Evolutionary conservation across 2,113 vertebrate species (phyloP).

Genomic region (Psittacula cyanocephala): DNA sequence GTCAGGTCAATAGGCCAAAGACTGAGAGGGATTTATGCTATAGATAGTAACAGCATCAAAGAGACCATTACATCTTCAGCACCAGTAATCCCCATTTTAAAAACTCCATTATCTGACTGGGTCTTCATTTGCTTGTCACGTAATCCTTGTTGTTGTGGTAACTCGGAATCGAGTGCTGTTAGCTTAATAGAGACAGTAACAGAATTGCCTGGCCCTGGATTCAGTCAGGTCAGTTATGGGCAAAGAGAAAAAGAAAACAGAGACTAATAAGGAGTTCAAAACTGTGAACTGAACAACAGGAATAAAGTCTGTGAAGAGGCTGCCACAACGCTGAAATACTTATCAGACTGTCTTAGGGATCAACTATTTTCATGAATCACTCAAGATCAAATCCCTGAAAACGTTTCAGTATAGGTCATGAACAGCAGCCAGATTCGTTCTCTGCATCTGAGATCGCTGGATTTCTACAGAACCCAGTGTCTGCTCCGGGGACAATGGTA

Average conservation of each 20-base stretch:
- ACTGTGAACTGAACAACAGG: background rate
- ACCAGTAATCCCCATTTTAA: slow-evolving; percentile 52
- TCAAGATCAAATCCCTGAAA: background rate
- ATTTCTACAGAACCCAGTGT: background rate
- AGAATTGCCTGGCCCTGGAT: slow-evolving; percentile 8
- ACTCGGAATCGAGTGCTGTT: background rate
- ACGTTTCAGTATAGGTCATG: background rate
- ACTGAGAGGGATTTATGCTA: slow-evolving; percentile 59
- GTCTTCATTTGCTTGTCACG: slow-evolving; percentile 59
- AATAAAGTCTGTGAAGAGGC: background rate
- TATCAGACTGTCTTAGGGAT: background rate
- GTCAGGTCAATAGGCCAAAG: slow-evolving; percentile 39
- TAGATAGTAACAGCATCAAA: slow-evolving; percentile 61
- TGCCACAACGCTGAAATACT: background rate
- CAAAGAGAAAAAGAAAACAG: background rate
- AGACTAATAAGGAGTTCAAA: background rate
- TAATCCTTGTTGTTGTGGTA: slow-evolving; percentile 52
- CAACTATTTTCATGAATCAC: background rate
- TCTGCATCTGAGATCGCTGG: background rate
- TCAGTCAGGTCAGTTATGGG: background rate
- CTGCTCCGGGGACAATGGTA: background rate
- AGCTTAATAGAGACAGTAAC: slow-evolving; percentile 19
- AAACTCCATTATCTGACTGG: slow-evolving; percentile 59
- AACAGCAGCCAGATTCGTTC: background rate
- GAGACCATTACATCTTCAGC: slow-evolving; percentile 45